Conservation (phyloP, 2,113 vertebrate species). For the Phaetusa simplex region DNA sequence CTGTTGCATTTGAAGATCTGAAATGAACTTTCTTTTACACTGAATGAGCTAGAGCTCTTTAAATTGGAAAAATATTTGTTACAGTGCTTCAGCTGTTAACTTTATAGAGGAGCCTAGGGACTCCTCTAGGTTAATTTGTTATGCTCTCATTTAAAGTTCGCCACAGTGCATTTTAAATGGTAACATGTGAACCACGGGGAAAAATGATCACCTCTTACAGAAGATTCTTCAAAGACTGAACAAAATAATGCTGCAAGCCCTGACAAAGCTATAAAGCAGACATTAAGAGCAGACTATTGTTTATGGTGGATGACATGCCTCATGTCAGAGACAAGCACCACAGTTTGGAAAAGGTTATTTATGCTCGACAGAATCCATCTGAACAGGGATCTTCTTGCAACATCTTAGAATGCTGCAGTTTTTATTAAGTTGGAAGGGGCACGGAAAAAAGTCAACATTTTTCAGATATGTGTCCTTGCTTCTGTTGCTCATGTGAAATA, state of each 20-base stretch:
- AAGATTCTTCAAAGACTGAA: neutral
- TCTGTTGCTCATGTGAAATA: neutral
- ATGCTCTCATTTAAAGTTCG: neutral
- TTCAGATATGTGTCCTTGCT: accelerated
- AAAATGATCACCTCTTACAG: neutral
- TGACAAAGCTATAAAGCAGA: neutral
- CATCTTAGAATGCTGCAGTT: neutral
- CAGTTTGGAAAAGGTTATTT: neutral
- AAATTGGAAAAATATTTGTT: conserved; percentile 9
- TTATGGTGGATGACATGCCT: neutral
- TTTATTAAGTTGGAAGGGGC: neutral
- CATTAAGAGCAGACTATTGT: neutral
- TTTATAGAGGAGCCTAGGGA: neutral
- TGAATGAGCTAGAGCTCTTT: conserved; percentile 1
- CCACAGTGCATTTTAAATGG: neutral
- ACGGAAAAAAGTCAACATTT: neutral
- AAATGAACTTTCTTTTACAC: neutral
- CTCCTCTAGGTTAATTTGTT: neutral
- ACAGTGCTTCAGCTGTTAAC: neutral
- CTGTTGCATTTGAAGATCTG: neutral
- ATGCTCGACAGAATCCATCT: neutral
- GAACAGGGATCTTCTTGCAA: neutral
- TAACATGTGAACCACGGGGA: neutral
- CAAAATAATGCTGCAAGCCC: neutral
- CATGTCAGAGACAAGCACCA: neutral